Percentiles rank a stretch among this genome's conserved stretches.
phyloP scores from a whole-genome alignment of 2,113 vertebrate species.

The Bambusicola thoracicus region DNA sequence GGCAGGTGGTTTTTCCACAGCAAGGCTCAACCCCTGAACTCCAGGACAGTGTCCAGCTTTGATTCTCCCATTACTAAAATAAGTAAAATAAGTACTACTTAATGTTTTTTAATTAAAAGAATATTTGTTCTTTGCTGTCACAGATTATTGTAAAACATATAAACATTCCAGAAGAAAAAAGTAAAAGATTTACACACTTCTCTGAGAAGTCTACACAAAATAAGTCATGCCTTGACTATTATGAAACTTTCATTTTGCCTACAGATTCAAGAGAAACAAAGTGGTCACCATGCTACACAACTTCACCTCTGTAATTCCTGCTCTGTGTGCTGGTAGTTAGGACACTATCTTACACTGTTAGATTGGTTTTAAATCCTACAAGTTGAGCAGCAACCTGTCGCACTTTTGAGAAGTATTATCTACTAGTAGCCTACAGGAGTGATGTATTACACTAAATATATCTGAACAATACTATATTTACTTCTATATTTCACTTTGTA shows the following conservation, averaged over 20 bases:
- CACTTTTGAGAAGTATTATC: background rate
- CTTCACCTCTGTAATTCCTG: background rate
- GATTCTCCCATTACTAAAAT: too few relatives aligned
- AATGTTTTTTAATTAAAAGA: background rate
- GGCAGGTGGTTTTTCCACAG: background rate
- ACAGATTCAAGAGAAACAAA: background rate
- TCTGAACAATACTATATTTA: background rate
- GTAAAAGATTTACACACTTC: background rate
- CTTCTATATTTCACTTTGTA: background rate
- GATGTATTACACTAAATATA: background rate
- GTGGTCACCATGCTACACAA: background rate
- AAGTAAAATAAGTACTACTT: too few relatives aligned
- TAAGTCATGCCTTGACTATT: background rate
- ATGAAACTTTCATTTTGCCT: background rate
- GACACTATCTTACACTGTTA: background rate
- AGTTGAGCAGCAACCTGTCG: background rate
- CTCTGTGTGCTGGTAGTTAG: background rate
- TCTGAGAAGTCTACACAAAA: rapidly evolving
- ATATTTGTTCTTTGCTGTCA: background rate
- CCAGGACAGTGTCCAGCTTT: too few relatives aligned
- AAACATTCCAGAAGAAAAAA: background rate
- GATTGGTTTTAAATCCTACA: background rate
- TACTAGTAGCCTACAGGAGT: background rate
- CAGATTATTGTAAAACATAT: background rate
- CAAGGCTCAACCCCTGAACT: background rate